phyloP scores from a whole-genome alignment of 1,140 invertebrate genomes.

The Zophobas morio region DNA sequence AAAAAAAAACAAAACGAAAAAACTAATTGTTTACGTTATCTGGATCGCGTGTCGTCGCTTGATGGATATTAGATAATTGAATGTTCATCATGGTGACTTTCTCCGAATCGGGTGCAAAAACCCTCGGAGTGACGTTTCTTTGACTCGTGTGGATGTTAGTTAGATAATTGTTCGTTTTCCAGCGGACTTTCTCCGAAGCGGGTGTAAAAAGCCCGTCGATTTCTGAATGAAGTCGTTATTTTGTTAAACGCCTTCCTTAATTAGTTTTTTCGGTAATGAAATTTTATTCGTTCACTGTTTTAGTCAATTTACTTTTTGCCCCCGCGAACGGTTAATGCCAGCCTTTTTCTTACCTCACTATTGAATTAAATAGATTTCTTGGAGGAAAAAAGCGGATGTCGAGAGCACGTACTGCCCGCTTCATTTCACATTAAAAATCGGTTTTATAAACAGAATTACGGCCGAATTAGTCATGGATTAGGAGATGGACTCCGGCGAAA shows the following conservation, averaged over 20 bases:
- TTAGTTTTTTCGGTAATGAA: slow-evolving; percentile 54
- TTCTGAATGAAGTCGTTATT: slow-evolving; percentile 50
- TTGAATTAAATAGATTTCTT: slow-evolving; percentile 57
- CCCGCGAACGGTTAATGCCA: slow-evolving; percentile 49
- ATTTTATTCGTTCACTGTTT: slow-evolving; percentile 53
- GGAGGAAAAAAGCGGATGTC: slow-evolving; percentile 47
- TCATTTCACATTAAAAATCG: slow-evolving; percentile 59
- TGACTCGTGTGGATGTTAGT: not conserved
- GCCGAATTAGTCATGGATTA: slow-evolving; percentile 56
- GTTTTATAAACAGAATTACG: slow-evolving; percentile 59
- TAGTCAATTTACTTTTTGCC: slow-evolving; percentile 57
- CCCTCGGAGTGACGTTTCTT: too few relatives aligned
- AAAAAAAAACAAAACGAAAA: not conserved
- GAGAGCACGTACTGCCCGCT: slow-evolving; percentile 54
- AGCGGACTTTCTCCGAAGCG: not conserved
- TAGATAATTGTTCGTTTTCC: not conserved
- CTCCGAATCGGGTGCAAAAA: not conserved
- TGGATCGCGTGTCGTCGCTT: too few relatives aligned
- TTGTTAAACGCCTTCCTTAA: slow-evolving; percentile 54
- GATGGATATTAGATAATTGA: too few relatives aligned
- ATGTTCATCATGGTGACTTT: too few relatives aligned
- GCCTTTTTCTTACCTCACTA: slow-evolving; percentile 51
- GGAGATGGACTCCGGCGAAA: slow-evolving; percentile 38
- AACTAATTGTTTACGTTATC: not conserved
- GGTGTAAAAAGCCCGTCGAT: not conserved